Base-by-base conservation (phyloP, 2,888 invertebrate species). In the Latrodectus elegans region DNA sequence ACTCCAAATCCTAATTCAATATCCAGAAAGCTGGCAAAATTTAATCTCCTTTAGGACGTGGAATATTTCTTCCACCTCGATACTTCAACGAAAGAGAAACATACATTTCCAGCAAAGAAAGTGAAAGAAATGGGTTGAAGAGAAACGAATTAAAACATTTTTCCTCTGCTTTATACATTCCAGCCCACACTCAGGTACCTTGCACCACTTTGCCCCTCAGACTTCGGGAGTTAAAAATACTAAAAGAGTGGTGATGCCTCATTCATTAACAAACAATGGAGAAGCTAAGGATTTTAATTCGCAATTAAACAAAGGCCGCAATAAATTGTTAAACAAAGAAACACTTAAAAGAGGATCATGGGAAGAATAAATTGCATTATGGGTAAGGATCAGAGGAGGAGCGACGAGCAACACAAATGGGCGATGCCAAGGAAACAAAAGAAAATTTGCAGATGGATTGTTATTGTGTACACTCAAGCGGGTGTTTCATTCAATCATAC, bases 261-360 rank as follows among this genome's bases (percentile, higher is more conserved):
- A 80, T 86, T 86, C 86, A 86, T 81, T 86, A 80, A 26, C 10
- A 67, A 52, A 67, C 67, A 67, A 60, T 60, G 26, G 76, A 86
- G 64, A 86, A 80, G 86, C 86, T 68, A 80, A 86, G 76, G 86
- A 81, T 86, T 86, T 86, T 86, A 86, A 86, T 86, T 86, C 86
- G 80, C 80, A 86, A 86, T 86, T 86, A 86, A 86, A 86, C 86
- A 86, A 86, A 86, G 80, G 75, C 80, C 52, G 80, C 86, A 80
- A 86, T 86, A 86, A 86, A 86, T 86, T 86, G 86, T 86, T 86
- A 86, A 86, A 86, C 86, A 86, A 86, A 86, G 86, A 86, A 86
- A 86, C 86, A 86, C 86, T 86, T 86, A 86, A 81, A 75, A 71
- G 80, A 80, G 80, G 80, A 86, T 80, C 80, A 60, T 65, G 75